Evolutionary conservation across 2,797 vertebrate species (phyloP), one percentile per base, ranked within the genome.

Genomic region (Avahi laniger): DNA sequence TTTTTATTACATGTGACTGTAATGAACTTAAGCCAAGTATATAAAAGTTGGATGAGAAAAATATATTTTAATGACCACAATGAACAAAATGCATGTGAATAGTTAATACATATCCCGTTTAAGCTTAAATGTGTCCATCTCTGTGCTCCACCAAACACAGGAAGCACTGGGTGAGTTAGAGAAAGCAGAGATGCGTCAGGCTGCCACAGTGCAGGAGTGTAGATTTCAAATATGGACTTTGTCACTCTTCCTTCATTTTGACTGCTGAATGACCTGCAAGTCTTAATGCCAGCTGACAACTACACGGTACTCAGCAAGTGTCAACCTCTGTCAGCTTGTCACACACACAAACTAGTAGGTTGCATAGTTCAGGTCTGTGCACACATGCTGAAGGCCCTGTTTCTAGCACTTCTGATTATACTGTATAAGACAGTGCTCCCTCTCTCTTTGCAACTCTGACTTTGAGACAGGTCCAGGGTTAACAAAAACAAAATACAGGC

Each of bases 311-410:
- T 96, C 95, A 41, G 35, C 89, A 90, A 94, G 7, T 91, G 89
- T 97, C 98, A 97, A 92, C 95, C 24, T 91, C 96, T 94, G 43
- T 93, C 94, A 96, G 72, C 70, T 89, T 95, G 96, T 95, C 96
- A 43, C 38, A 57, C 73, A 92, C 92, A 93, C 43, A 78, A 83
- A 35, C 57, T 20, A 33, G 89, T 30, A 93, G 89, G 65, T n/a
- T 94, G 95, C 57, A 91, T 33, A 96, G 84, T 91, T 87, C 35
- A 93, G 41, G 26, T 48, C 18, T 28, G 11, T 8, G 76, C n/a
- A 63, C 35, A 75, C 48, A 1, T 33, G 22, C 67, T 0, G 52
- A 26, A 30, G 88, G 65, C 63, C 80, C 30, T 59, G 59, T 94
- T 89, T 63, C 83, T 26, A 91, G 61, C 81, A 94, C 89, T 93